phyloP scores from a whole-genome alignment of 2,113 vertebrate genomes.

The Oplegnathus fasciatus region DNA sequence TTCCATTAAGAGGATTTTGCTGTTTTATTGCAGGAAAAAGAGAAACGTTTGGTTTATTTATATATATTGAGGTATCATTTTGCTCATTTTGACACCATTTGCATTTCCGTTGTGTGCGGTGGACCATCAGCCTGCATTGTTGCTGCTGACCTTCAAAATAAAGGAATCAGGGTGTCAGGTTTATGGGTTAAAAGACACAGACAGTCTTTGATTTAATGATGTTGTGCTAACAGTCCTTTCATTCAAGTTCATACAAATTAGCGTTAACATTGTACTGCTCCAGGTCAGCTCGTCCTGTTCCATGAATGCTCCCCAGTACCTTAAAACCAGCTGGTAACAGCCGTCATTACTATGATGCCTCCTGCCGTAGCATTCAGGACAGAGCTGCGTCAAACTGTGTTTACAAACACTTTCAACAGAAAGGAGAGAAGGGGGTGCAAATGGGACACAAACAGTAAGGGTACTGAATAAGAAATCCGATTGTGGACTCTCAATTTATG shows the following conservation, averaged over 20 bases:
- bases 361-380: neutral
- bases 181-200: neutral
- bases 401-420: neutral
- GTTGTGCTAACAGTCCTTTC: neutral
- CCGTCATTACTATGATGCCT: neutral
- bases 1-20: neutral
- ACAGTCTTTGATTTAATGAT: neutral
- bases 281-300: slow-evolving; percentile 8
- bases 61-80: neutral
- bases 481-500: neutral
- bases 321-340: neutral
- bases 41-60: slow-evolving; percentile 2
- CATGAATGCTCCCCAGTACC: neutral
- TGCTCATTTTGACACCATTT: neutral
- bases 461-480: neutral
- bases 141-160: slow-evolving; percentile 16
- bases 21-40: neutral
- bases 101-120: neutral
- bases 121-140: slow-evolving; percentile 8
- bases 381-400: slow-evolving; percentile 10
- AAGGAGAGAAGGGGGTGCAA: neutral
- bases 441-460: neutral
- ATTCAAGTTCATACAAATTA: neutral
- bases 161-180: neutral
- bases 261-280: neutral